These are phyloP conservation scores for Eilema griseolum DNA, from an alignment of 2,888 invertebrate genomes.

Conservation along the genomic window DNA sequence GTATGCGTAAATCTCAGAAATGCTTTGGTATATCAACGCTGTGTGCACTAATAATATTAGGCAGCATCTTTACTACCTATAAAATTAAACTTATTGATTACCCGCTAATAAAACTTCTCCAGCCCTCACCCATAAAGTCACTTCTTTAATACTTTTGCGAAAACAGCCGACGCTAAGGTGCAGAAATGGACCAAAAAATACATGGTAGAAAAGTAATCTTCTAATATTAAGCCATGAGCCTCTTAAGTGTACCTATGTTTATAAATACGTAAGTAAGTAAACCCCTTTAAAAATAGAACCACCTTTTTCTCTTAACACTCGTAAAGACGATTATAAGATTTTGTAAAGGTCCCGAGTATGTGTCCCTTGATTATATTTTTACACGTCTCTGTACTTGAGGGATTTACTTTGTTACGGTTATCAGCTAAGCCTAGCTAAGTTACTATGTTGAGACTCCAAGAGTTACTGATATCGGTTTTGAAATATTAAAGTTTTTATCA, in stretches of 20 bases:
- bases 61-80: neutral
- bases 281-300: constrained; percentile 9
- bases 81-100: neutral
- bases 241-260: constrained; percentile 11
- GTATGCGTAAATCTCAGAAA: too few relatives aligned
- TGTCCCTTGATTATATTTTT: constrained; percentile 13
- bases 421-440: neutral
- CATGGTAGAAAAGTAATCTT: neutral
- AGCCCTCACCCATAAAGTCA: neutral
- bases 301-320: constrained; percentile 11
- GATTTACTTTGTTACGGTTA: neutral
- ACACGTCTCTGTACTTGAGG: neutral
- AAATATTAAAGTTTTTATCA: neutral
- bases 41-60: neutral
- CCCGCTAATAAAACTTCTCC: neutral
- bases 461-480: neutral
- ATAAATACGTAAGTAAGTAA: constrained; percentile 10
- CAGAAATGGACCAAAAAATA: neutral
- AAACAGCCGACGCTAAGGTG: neutral
- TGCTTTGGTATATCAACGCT: too few relatives aligned
- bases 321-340: constrained; percentile 18
- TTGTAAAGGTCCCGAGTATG: neutral
- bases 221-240: neutral
- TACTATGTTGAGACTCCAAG: neutral
- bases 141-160: neutral